Conservation (phyloP, 2,797 vertebrate species). For the Lepidocolaptes lacrymiger region DNA sequence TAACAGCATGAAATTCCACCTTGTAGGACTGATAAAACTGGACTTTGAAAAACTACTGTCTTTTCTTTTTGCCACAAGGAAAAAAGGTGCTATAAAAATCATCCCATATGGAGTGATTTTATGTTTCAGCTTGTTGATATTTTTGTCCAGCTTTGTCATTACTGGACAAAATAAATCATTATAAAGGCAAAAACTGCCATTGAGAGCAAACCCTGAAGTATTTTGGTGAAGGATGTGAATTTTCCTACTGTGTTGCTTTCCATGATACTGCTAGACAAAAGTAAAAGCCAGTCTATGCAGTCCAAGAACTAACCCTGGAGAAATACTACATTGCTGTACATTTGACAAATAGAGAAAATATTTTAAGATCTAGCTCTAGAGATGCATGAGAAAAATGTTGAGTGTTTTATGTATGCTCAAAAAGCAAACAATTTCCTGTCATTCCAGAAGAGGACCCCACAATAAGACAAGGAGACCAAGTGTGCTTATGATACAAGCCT, state of each 20-base stretch:
- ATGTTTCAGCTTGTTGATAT: neutral
- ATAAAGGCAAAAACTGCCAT: neutral
- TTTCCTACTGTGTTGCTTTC: neutral
- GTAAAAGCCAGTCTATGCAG: neutral
- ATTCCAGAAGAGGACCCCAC: neutral
- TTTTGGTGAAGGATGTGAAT: neutral
- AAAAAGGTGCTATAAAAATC: neutral
- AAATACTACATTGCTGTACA: neutral
- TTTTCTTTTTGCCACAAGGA: neutral
- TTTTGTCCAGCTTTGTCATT: neutral
- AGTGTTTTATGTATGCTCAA: neutral
- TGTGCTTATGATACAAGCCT: neutral
- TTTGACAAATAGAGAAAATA: neutral
- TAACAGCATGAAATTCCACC: constrained; percentile 13
- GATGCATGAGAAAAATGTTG: neutral
- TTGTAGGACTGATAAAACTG: neutral
- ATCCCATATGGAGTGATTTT: neutral
- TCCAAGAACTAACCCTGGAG: neutral
- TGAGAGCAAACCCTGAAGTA: neutral
- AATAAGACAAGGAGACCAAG: neutral
- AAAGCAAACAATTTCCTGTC: neutral
- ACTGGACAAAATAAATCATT: neutral
- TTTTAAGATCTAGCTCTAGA: neutral
- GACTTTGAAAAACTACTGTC: neutral
- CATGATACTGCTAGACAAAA: neutral